These are phyloP conservation scores for Periphyllus acericola DNA, from an alignment of 2,888 invertebrate species.

Conservation along the genomic window DNA sequence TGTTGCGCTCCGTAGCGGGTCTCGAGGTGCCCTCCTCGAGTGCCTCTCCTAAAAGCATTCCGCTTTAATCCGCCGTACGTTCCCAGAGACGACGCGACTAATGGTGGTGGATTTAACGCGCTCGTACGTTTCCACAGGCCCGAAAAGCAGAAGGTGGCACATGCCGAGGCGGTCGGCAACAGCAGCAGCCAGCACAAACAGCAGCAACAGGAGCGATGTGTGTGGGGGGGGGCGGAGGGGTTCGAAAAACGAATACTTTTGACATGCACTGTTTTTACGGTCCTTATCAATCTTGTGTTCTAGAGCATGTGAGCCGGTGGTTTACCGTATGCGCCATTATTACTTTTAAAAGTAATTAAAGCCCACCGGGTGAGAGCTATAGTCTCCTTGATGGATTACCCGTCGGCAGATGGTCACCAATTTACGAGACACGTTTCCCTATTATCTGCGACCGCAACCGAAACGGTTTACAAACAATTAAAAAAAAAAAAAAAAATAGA, in stretches of 20 bases:
- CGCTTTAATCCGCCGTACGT: constrained; percentile 40
- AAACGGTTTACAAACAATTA: constrained; percentile 58
- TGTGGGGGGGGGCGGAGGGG: neutral
- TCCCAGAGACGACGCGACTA: constrained; percentile 11
- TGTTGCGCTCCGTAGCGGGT: neutral
- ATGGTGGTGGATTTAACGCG: constrained; percentile 51
- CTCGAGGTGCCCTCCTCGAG: neutral
- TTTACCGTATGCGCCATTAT: constrained; percentile 58
- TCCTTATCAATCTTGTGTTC: constrained; percentile 59
- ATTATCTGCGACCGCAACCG: constrained; percentile 47
- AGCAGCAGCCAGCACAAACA: no score
- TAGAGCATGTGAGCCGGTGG: constrained; percentile 46
- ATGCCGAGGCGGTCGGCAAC: neutral
- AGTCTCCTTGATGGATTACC: constrained; percentile 57
- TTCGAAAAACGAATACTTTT: constrained; percentile 35
- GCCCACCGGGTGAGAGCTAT: constrained; percentile 34
- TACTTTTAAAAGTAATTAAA: constrained; percentile 62
- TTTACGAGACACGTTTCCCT: constrained; percentile 50
- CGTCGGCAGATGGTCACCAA: constrained; percentile 60
- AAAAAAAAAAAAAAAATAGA: constrained; percentile 37
- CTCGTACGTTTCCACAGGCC: constrained; percentile 36
- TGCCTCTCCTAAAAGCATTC: constrained; percentile 47
- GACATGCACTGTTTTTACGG: constrained; percentile 48
- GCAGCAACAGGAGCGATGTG: no score
- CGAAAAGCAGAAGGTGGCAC: constrained; percentile 31